Evolutionary conservation across 2,888 invertebrate species (phyloP).

Genomic region (Pachliopta kotzebuea): DNA sequence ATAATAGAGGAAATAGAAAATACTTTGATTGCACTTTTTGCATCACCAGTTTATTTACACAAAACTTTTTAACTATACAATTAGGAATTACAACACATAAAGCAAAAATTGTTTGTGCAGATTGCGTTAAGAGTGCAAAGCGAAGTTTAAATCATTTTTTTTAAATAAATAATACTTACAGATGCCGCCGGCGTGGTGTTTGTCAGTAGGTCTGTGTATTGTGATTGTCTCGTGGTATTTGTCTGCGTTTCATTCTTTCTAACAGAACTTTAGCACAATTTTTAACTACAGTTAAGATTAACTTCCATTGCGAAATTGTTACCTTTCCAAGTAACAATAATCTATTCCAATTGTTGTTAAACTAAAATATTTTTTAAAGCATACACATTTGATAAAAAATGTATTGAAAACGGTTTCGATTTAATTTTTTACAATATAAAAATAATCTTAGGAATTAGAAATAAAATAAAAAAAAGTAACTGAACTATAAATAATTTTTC

Average conservation of each 20-base stretch:
- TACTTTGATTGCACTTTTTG: neutral
- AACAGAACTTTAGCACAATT: neutral
- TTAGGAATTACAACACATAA: conserved; percentile 17
- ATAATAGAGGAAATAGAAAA: neutral
- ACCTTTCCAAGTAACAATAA: neutral
- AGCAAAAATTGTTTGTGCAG: conserved; percentile 20
- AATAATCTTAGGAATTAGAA: neutral
- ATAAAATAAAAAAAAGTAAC: conserved; percentile 15
- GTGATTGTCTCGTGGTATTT: conserved; percentile 24
- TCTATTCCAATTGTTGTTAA: neutral
- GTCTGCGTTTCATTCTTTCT: conserved; percentile 4
- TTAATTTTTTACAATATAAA: neutral
- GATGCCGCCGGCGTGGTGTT: conserved; percentile 53
- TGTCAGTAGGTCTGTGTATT: conserved; percentile 39
- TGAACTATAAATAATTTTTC: conserved; percentile 8
- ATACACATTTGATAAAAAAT: neutral
- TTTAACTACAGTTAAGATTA: neutral
- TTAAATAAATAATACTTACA: conserved; percentile 64
- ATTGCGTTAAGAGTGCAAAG: conserved; percentile 36
- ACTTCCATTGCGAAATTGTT: neutral
- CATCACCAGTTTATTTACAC: neutral
- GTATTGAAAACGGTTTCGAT: neutral
- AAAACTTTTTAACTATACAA: neutral
- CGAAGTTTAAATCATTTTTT: conserved; percentile 46
- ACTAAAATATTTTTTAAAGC: neutral